Percentiles rank a stretch among this genome's conserved stretches.
These are phyloP conservation scores for Lymantria dispar DNA, from an alignment of 2,888 invertebrate genomes.

Conservation along the genomic window DNA sequence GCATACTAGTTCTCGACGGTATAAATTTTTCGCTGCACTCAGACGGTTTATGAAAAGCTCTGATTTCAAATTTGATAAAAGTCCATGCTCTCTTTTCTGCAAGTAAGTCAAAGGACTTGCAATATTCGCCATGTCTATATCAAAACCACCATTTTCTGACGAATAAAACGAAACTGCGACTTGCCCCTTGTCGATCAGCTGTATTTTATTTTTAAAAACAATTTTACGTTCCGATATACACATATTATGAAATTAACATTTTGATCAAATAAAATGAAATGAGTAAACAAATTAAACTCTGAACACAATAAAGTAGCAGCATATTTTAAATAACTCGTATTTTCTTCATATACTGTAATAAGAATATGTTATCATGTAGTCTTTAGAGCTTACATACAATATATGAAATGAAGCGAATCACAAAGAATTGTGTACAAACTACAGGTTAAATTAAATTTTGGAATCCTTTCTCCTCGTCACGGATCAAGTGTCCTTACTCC, in stretches of 20 bases:
- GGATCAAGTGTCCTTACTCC: too few species aligned
- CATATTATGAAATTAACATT: neutral
- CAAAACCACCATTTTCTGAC: constrained; percentile 69
- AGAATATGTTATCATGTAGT: too few species aligned
- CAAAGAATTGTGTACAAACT: too few species aligned
- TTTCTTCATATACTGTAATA: too few species aligned
- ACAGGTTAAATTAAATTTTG: too few species aligned
- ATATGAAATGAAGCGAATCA: too few species aligned
- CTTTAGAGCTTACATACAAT: too few species aligned
- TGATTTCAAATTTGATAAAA: constrained; percentile 81
- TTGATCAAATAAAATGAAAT: too few species aligned
- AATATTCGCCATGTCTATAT: constrained; percentile 72
- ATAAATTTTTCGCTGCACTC: constrained; percentile 87
- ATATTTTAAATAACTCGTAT: too few species aligned
- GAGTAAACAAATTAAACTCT: too few species aligned
- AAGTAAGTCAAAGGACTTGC: constrained; percentile 84
- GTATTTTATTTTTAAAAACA: constrained; percentile 72
- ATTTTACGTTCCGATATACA: constrained; percentile 36
- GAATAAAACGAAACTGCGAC: constrained; percentile 45
- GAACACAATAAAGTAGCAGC: too few species aligned
- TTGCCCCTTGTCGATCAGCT: constrained; percentile 63
- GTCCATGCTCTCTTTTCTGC: constrained; percentile 84
- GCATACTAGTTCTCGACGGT: constrained; percentile 91
- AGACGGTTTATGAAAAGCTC: constrained; percentile 84
- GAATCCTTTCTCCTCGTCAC: too few species aligned